Evolutionary conservation across 1,140 invertebrate species (phyloP).

Genomic region (Cepaea nemoralis): DNA sequence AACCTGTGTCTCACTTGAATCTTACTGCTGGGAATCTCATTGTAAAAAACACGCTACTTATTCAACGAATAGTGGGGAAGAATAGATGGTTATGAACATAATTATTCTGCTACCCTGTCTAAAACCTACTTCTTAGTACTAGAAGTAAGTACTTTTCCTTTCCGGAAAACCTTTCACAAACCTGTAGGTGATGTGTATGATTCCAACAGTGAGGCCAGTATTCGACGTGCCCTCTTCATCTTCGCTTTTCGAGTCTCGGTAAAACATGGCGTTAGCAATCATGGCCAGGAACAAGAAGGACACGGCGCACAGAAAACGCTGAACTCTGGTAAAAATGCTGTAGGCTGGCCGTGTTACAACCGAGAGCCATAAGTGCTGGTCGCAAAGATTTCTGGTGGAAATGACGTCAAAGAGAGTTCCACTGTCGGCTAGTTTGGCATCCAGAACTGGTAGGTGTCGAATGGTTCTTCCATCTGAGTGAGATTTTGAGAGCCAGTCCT

Average conservation of each 20-base stretch:
- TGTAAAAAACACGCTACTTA: too few relatives aligned
- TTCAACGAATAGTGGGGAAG: too few relatives aligned
- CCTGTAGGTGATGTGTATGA: constrained; percentile 69
- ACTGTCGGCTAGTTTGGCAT: constrained; percentile 12
- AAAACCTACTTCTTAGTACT: too few relatives aligned
- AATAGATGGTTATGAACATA: too few relatives aligned
- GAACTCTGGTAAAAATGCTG: constrained; percentile 65
- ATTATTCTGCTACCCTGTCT: too few relatives aligned
- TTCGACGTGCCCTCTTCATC: constrained; percentile 31
- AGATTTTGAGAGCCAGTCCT: constrained; percentile 74
- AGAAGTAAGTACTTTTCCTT: too few relatives aligned
- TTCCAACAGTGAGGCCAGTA: constrained; percentile 66
- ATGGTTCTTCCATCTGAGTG: constrained; percentile 73
- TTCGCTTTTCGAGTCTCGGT: constrained; percentile 49
- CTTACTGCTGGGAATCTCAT: too few relatives aligned
- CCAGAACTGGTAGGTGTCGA: constrained; percentile 32
- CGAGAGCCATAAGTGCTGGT: constrained; percentile 62
- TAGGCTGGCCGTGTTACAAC: constrained; percentile 52
- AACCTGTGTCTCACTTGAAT: too few relatives aligned
- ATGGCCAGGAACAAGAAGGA: constrained; percentile 63
- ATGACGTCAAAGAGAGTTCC: constrained; percentile 56
- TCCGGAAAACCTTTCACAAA: too few relatives aligned
- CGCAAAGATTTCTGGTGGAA: constrained; percentile 64
- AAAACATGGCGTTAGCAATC: constrained; percentile 69
- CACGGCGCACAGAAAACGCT: constrained; percentile 60